phyloP scores from a whole-genome alignment of 2,888 invertebrate species.

The Melinopterus prodromus region DNA sequence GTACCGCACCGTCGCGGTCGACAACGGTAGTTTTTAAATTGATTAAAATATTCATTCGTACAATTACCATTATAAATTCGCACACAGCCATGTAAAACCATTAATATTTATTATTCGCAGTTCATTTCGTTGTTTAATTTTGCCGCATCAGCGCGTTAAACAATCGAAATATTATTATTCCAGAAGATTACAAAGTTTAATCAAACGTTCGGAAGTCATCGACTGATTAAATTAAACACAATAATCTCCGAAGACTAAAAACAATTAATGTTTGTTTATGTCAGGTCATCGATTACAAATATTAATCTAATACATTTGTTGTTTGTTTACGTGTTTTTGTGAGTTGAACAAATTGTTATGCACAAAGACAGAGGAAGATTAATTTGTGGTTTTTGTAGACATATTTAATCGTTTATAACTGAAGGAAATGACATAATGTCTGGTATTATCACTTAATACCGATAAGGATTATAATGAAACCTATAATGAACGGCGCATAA shows the following conservation, averaged over 20 bases:
- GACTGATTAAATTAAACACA: not conserved
- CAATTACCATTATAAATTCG: not conserved
- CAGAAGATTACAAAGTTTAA: slow-evolving; percentile 10
- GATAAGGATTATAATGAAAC: not conserved
- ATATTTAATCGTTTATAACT: not conserved
- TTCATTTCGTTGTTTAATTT: slow-evolving; percentile 7
- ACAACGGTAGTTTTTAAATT: not conserved
- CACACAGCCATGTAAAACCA: not conserved
- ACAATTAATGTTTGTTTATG: not conserved
- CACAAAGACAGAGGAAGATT: not conserved
- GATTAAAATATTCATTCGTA: not conserved
- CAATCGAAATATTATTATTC: not conserved
- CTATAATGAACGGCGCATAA: not conserved
- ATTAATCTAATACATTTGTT: not conserved
- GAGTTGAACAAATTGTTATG: not conserved
- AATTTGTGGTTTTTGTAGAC: not conserved
- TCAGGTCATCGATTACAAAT: not conserved
- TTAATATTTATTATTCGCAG: not conserved
- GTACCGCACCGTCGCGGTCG: not conserved
- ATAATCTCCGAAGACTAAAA: not conserved
- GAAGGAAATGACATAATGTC: not conserved
- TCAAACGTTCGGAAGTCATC: not conserved
- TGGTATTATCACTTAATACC: not conserved
- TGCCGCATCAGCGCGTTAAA: slow-evolving; percentile 7
- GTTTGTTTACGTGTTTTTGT: not conserved